phyloP scores from a whole-genome alignment of 35 echinoderm and acorn worm genomes.

The Heliocidaris tuberculata region DNA sequence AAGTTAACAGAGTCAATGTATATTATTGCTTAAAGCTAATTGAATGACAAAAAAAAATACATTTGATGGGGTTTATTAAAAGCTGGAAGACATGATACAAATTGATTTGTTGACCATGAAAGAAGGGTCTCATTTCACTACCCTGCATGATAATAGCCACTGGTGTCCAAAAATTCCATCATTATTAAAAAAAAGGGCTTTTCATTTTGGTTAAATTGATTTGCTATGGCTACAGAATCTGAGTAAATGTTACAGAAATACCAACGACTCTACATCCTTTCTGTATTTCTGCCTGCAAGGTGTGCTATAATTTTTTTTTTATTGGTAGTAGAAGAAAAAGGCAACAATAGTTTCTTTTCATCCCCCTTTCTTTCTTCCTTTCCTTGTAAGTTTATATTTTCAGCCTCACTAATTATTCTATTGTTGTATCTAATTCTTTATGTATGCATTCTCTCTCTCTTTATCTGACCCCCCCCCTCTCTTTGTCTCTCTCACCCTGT shows the following conservation, averaged over 20 bases:
- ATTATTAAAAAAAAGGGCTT: slow-evolving; percentile 1
- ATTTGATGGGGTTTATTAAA: no score
- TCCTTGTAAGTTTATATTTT: no score
- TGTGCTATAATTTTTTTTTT: slow-evolving; percentile 12
- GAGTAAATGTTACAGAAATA: slow-evolving; percentile 39
- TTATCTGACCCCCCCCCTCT: no score
- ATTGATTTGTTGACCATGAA: neutral
- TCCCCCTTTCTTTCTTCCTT: neutral
- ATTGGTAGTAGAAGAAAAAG: neutral
- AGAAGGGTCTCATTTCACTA: neutral
- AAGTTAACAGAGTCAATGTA: no score
- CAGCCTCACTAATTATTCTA: no score
- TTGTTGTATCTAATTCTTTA: no score
- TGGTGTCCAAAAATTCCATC: neutral
- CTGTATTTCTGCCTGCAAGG: neutral
- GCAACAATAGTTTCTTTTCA: neutral
- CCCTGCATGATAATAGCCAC: neutral
- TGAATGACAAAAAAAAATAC: neutral
- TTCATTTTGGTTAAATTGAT: neutral
- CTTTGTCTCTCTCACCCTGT: no score
- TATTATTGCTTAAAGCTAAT: neutral
- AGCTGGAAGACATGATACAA: no score
- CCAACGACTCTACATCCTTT: neutral
- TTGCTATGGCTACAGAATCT: slow-evolving; percentile 11
- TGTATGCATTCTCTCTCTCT: no score